Evolutionary conservation across 2,113 vertebrate species (phyloP), one percentile per base, ranked within the genome.

Genomic region (Hucho hucho): DNA sequence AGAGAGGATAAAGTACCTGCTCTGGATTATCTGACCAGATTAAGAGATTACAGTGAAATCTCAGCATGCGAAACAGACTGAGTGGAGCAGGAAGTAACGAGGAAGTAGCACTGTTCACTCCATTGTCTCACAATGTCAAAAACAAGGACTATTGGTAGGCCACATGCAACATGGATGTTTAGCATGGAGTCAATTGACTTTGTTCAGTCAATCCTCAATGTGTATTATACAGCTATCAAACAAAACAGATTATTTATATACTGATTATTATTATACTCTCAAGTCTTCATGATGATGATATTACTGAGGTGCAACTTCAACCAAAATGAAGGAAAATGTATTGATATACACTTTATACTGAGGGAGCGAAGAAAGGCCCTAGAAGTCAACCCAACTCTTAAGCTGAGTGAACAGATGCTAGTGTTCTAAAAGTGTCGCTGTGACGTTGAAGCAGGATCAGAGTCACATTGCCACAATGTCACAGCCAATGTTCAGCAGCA

Each of bases 31-130:
- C 65, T 70, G 79, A 78, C 82, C 83, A 90, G 91, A 93, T 93
- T 93, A 92, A 92, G 89, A 87, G 93, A 92, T 94, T 94, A 91
- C 79, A 79, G 79, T 79, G 77, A 90, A 88, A 89, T 90, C 86
- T 86, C 90, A 43, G 37, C 37, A 43, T 43, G 75, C 75, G 81
- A 88, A 70, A 66, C 56, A 37, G 47, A 26, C 58, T 22, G 63
- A 74, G 56, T 70, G 85, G 83, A 82, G 80, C 69, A 73, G 81
- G 75, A 82, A 79, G 78, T 78, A 79, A 80, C 70, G 77, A 79
- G 80, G 79, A 75, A 78, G 78, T 75, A 59, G 72, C 74, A 59
- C 32, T 58, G 29, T 64, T 70, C 47, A 56, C 71, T 29, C 59
- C 65, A 72, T 12, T 32, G 65, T 80, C 78, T 25, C 72, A 32